Evolutionary conservation across 2,113 vertebrate species (phyloP).

Genomic region (Melanostigma gelatinosum): DNA sequence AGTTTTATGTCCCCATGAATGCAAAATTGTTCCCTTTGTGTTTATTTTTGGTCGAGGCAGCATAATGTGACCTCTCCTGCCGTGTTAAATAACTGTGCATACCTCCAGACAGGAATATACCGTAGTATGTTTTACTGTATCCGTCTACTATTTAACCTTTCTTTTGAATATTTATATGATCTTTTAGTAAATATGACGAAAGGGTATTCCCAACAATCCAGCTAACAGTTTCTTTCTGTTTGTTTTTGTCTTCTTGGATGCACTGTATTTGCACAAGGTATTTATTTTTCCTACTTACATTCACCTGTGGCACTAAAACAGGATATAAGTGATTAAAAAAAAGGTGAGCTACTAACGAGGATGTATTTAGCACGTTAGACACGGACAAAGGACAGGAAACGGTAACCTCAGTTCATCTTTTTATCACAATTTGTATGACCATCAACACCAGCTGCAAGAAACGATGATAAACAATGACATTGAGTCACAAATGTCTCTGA

Average conservation of each 20-base stretch:
- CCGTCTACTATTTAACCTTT: background rate
- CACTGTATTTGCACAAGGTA: slow-evolving; percentile 17
- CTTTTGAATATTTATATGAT: background rate
- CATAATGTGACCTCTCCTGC: background rate
- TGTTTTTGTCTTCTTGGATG: background rate
- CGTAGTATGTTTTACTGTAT: background rate
- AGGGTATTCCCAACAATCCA: background rate
- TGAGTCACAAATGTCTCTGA: background rate
- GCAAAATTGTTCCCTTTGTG: background rate
- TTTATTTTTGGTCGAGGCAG: background rate
- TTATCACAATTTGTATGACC: background rate
- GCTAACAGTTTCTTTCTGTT: background rate
- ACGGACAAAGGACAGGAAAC: slow-evolving; percentile 11
- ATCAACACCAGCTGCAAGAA: background rate
- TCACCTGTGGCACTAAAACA: background rate
- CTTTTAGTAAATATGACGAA: background rate
- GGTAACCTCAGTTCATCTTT: background rate
- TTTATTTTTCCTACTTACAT: background rate
- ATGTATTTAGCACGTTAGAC: background rate
- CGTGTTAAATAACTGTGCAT: background rate
- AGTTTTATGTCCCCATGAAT: background rate
- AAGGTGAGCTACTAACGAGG: background rate
- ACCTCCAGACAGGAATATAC: background rate
- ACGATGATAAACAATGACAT: background rate
- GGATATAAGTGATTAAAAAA: slow-evolving; percentile 4